Percentiles rank a stretch among this genome's conserved stretches.
Evolutionary conservation across 2,797 vertebrate species (phyloP).

Genomic region (Pitangus sulphuratus): DNA sequence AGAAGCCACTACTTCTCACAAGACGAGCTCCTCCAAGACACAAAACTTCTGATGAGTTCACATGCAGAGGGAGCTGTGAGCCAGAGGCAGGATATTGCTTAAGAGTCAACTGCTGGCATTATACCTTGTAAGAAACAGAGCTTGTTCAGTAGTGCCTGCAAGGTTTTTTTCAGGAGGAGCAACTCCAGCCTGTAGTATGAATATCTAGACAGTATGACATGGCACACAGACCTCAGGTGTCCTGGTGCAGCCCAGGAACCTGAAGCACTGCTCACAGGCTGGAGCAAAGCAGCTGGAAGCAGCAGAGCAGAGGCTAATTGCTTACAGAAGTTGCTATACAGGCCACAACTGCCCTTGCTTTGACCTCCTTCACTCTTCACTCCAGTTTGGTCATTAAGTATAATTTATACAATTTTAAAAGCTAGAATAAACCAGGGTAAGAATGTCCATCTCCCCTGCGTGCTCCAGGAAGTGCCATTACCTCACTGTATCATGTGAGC

Average conservation of each 20-base stretch:
- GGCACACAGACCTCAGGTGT: neutral
- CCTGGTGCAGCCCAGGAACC: neutral
- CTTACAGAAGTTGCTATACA: neutral
- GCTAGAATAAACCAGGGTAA: neutral
- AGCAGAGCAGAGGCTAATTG: neutral
- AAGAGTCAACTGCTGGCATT: accelerated
- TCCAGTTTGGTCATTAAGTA: neutral
- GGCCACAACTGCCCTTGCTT: neutral
- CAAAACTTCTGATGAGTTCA: neutral
- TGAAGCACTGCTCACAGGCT: neutral
- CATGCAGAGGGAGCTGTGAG: neutral
- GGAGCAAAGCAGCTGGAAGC: neutral
- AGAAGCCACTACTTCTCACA: neutral
- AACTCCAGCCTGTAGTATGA: neutral
- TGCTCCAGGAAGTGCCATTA: neutral
- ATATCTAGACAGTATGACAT: accelerated
- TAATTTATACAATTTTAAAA: neutral
- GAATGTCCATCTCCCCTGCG: neutral
- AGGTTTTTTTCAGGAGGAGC: neutral
- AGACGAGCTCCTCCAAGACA: neutral
- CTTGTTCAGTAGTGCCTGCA: neutral
- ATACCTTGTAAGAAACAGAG: neutral
- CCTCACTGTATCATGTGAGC: neutral
- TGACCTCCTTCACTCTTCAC: neutral
- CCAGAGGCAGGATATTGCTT: neutral